Percentiles rank a stretch among this genome's conserved stretches.
Evolutionary conservation across 2,888 invertebrate genomes (phyloP).

Genomic region (Anoplius nigerrimus): DNA sequence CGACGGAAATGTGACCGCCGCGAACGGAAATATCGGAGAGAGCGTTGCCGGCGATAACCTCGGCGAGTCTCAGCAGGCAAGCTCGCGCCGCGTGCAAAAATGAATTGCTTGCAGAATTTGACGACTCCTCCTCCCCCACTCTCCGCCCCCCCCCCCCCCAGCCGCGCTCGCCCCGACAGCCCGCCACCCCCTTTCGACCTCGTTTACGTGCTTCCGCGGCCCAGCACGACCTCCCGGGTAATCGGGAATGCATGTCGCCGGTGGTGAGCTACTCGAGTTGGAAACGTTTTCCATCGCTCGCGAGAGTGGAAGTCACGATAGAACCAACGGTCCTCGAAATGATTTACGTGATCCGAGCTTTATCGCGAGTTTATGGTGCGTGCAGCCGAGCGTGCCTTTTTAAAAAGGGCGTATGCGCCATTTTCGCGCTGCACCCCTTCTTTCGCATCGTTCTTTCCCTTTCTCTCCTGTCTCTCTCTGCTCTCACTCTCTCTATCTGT

Average conservation of each 20-base stretch:
- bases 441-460: too few relatives aligned
- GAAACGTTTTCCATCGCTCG: constrained; percentile 42
- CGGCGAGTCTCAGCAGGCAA: background rate
- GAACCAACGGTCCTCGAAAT: constrained; percentile 14
- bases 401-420: constrained; percentile 16
- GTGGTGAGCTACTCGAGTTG: constrained; percentile 29
- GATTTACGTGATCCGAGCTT: constrained; percentile 42
- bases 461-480: background rate
- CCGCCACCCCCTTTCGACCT: constrained; percentile 15
- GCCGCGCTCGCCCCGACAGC: too few relatives aligned
- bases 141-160: too few relatives aligned
- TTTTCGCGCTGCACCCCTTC: too few relatives aligned
- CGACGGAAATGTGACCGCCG: too few relatives aligned
- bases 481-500: background rate
- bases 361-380: constrained; percentile 35
- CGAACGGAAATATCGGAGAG: too few relatives aligned
- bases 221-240: constrained; percentile 26
- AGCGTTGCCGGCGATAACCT: too few relatives aligned
- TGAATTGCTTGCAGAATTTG: constrained; percentile 25
- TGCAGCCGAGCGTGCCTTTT: constrained; percentile 31
- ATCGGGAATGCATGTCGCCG: constrained; percentile 45
- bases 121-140: background rate
- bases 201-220: constrained; percentile 14
- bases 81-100: constrained; percentile 5
- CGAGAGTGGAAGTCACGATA: constrained; percentile 37